Evolutionary conservation across 1,140 invertebrate genomes (phyloP).

Genomic region (Bombyx mandarina): DNA sequence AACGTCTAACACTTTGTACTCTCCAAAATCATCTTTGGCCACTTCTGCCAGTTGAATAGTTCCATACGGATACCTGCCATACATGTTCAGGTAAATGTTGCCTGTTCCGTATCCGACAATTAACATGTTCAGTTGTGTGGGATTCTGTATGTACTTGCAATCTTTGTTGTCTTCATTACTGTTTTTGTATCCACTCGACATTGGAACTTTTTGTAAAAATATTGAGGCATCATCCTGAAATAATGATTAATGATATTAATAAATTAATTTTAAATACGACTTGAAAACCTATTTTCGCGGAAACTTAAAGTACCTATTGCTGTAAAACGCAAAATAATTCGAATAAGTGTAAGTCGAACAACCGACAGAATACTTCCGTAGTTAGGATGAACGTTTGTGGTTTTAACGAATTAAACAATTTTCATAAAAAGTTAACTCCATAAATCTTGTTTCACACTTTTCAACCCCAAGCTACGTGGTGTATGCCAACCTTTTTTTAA

Average conservation of each 20-base stretch:
- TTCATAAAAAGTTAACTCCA: too few relatives aligned
- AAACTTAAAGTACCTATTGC: too few relatives aligned
- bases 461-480: too few relatives aligned
- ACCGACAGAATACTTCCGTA: too few relatives aligned
- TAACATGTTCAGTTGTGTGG: constrained; percentile 82
- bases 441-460: too few relatives aligned
- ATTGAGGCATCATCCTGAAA: constrained; percentile 71
- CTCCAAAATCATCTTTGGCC: constrained; percentile 65
- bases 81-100: constrained; percentile 82
- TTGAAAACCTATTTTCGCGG: too few relatives aligned
- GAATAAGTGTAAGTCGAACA: too few relatives aligned
- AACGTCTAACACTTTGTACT: constrained; percentile 74
- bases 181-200: constrained; percentile 53
- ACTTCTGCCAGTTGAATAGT: constrained; percentile 75
- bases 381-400: too few relatives aligned
- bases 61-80: constrained; percentile 87
- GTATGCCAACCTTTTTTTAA: too few relatives aligned
- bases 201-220: constrained; percentile 69
- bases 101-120: constrained; percentile 83
- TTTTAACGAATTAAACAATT: too few relatives aligned
- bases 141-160: constrained; percentile 77
- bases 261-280: too few relatives aligned
- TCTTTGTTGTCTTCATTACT: constrained; percentile 70
- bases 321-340: too few relatives aligned
- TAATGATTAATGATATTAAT: neutral